Conservation (phyloP, 2,797 vertebrate species). For the Muscicapa striata region DNA sequence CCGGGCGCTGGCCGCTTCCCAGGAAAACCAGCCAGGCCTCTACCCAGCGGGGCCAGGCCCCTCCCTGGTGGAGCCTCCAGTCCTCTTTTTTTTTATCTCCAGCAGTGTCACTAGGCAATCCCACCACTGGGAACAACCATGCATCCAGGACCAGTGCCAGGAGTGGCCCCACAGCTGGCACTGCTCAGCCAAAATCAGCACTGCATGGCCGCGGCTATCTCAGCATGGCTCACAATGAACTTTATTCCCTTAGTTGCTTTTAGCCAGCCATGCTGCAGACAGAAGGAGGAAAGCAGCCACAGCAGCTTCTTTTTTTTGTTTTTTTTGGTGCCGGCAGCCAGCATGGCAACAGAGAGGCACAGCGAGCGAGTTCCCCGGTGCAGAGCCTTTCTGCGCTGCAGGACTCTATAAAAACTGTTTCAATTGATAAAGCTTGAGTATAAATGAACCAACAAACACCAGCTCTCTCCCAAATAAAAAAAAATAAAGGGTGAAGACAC, state of each 20-base stretch:
- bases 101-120: not conserved
- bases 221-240: not conserved
- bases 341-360: not conserved
- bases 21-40: not conserved
- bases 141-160: accelerated
- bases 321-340: accelerated
- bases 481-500: not conserved
- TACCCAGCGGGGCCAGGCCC: not conserved
- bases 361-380: accelerated
- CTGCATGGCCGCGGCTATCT: no score
- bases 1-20: accelerated
- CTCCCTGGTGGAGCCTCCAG: not conserved
- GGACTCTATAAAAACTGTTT: not conserved
- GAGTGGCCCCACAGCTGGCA: not conserved
- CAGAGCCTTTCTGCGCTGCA: not conserved
- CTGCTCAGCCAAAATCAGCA: accelerated
- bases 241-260: not conserved
- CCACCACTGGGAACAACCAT: not conserved
- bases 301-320: not conserved
- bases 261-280: not conserved
- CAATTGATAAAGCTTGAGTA: not conserved
- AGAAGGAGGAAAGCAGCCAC: not conserved
- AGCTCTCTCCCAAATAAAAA: not conserved
- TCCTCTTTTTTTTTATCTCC: not conserved
- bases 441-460: not conserved